Evolutionary conservation across 1,140 invertebrate species (phyloP), one percentile per base, ranked within the genome.

Genomic region (Aphidius ervi): DNA sequence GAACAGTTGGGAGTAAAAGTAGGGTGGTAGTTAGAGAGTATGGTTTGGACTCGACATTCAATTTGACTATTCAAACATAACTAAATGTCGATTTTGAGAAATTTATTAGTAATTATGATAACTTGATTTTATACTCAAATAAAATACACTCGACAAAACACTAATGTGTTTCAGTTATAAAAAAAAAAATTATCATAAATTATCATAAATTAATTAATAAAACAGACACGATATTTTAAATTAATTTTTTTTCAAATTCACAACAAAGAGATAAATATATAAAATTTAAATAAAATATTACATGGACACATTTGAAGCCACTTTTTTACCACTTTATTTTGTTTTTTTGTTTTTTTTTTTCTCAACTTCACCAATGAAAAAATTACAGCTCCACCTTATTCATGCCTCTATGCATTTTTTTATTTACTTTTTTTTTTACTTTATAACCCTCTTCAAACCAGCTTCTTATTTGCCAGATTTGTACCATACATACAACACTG

Each of bases 301-400:
- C 23, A 31, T 31, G 23, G 23, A 31, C 23, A 31, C 23, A 31
- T 31, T 31, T 31, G 23, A 31, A 31, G 23, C 23, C 23, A 50
- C 39, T 59, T 59, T 42, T 48, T 20, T 59, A 52, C 48, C 57
- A 59, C 57, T 59, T 50, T 59, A 1, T 16, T 16, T 16, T 16
- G 16, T 16, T 41, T 50, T 31, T 50, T 9, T 8, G 3, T 39
- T 10, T 39, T 40, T 10, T 5, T 40, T 42, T 45, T 20, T 10
- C n/a, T 52, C 5, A 31, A 52, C 41, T 52, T 41, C 10, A 7
- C 39, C 52, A 48, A 20, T 5, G 23, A 43, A 37, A 59, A 59
- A 42, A 53, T 59, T 59, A 59, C 39, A 50, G 57, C 50, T 54
- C 23, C 58, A 52, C 16, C 57, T 52, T 54, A 10, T 43, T 59